A percentile compares a stretch with the other conserved stretches of the same genome.
Conservation (phyloP, 2,888 invertebrate species). For the Trimorus sp. region DNA sequence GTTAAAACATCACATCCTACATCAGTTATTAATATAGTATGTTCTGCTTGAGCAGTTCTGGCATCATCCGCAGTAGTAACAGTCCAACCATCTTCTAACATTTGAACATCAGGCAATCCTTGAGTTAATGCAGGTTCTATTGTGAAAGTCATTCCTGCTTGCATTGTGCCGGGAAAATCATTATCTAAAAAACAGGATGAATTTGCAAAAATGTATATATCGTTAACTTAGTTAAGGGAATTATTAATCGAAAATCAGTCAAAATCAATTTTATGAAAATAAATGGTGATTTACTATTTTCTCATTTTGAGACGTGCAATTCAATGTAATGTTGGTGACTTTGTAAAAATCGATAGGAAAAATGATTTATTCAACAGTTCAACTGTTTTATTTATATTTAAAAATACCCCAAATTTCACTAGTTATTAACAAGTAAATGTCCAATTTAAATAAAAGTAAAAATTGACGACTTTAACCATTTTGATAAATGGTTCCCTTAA, state of each 20-base stretch:
- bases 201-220: not conserved
- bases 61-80: conserved; percentile 91
- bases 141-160: conserved; percentile 96
- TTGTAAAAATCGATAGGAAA: too few species aligned
- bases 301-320: too few species aligned
- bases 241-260: too few species aligned
- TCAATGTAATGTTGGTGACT: too few species aligned
- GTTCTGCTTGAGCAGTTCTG: conserved; percentile 94
- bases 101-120: conserved; percentile 86
- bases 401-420: too few species aligned
- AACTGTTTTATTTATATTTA: too few species aligned
- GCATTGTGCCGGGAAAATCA: conserved; percentile 86
- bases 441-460: too few species aligned
- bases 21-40: conserved; percentile 93
- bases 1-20: conserved; percentile 91
- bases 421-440: too few species aligned
- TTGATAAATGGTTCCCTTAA: not conserved
- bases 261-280: too few species aligned
- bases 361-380: too few species aligned
- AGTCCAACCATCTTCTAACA: conserved; percentile 96
- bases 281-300: too few species aligned
- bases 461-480: too few species aligned
- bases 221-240: not conserved
- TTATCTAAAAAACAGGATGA: conserved; percentile 22
- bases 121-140: conserved; percentile 94